phyloP scores from a whole-genome alignment of 1,140 invertebrate species.

The Polyergus mexicanus region DNA sequence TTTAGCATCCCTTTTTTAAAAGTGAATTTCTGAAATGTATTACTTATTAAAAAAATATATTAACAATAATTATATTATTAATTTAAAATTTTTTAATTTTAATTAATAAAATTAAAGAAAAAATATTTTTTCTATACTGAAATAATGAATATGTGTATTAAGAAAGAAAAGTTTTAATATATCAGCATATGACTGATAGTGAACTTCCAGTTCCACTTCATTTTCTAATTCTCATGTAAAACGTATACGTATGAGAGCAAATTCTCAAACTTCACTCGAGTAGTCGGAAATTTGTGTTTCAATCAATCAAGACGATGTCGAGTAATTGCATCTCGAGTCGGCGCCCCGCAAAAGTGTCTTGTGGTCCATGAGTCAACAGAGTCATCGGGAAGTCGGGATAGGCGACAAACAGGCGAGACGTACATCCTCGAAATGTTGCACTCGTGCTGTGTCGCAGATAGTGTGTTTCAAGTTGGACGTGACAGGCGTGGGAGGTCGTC shows the following conservation, averaged over 20 bases:
- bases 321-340: constrained; percentile 45
- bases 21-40: background rate
- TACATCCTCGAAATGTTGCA: constrained; percentile 36
- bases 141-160: background rate
- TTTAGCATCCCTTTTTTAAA: too few species aligned
- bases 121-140: background rate
- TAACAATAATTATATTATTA: background rate
- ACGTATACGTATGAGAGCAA: background rate
- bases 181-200: background rate
- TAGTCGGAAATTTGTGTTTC: constrained; percentile 21
- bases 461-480: constrained; percentile 40
- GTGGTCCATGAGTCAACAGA: constrained; percentile 8
- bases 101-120: too few species aligned
- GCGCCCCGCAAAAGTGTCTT: constrained; percentile 62
- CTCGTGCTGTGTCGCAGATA: constrained; percentile 54
- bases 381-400: constrained; percentile 31
- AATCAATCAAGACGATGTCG: constrained; percentile 62
- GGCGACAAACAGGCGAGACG: constrained; percentile 71
- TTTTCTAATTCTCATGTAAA: constrained; percentile 17
- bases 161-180: too few species aligned
- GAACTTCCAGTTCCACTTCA: background rate
- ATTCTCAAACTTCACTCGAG: constrained; percentile 11
- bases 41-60: constrained; percentile 6
- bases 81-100: background rate
- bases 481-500: constrained; percentile 31